A percentile compares a stretch with the other conserved stretches of the same genome.
phyloP scores from a whole-genome alignment of 2,888 invertebrate genomes.

The Metalampra italica region DNA sequence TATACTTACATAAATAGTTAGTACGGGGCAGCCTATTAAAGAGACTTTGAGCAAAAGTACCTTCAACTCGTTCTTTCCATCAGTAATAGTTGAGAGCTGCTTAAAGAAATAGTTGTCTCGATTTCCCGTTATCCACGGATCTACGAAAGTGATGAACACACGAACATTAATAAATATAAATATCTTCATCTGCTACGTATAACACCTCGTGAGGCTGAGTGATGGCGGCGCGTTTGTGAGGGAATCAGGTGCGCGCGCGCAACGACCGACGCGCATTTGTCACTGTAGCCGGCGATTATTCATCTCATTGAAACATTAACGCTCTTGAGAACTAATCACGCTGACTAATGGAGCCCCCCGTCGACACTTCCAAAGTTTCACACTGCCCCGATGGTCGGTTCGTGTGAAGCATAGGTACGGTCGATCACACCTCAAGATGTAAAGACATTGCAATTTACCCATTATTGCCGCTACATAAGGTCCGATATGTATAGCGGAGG shows the following conservation, averaged over 20 bases:
- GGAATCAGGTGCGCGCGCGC: conserved; percentile 71
- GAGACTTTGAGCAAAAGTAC: not conserved
- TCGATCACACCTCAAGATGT: not conserved
- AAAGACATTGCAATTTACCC: not conserved
- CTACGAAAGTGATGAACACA: conserved; percentile 37
- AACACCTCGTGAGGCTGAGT: conserved; percentile 59
- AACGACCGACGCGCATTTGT: conserved; percentile 65
- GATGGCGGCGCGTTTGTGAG: conserved; percentile 64
- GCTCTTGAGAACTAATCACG: conserved; percentile 72
- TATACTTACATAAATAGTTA: too few species aligned
- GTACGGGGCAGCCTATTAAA: not conserved
- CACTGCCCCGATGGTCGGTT: conserved; percentile 33
- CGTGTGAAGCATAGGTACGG: conserved; percentile 35
- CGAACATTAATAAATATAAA: conserved; percentile 69
- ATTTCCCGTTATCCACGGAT: conserved; percentile 15
- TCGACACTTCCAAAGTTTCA: conserved; percentile 75
- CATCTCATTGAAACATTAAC: conserved; percentile 78
- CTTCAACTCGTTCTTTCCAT: not conserved
- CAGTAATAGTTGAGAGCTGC: not conserved
- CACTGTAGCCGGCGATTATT: conserved; percentile 75
- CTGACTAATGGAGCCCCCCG: conserved; percentile 77
- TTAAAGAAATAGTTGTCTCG: not conserved
- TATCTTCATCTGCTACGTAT: conserved; percentile 69
- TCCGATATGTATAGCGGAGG: too few species aligned
- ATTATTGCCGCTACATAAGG: too few species aligned